Evolutionary conservation across 2,113 vertebrate genomes (phyloP).

Genomic region (rabbit (Oryctolagus cuniculus)): mOryCun1.1 NC_091437.1:24288501-24289000

Average conservation of each 20-base stretch:
- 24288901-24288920: background rate
- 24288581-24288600: slow-evolving; percentile 6
- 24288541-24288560: slow-evolving; percentile 11
- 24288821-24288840: background rate
- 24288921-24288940: background rate
- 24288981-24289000: background rate
- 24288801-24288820: background rate
- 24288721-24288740: background rate
- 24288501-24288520: slow-evolving; percentile 65
- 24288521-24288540: slow-evolving; percentile 63
- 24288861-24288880: background rate
- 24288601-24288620: background rate
- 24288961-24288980: background rate
- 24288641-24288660: background rate
- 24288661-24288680: background rate
- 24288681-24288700: background rate
- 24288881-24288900: background rate
- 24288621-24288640: background rate
- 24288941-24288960: background rate
- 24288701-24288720: slow-evolving; percentile 9
- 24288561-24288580: background rate
- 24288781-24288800: background rate
- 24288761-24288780: background rate
- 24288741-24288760: background rate
- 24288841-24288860: background rate